Percentiles rank a stretch among this genome's conserved stretches.
phyloP scores from a whole-genome alignment of 2,113 vertebrate species.

The human region DNA sequence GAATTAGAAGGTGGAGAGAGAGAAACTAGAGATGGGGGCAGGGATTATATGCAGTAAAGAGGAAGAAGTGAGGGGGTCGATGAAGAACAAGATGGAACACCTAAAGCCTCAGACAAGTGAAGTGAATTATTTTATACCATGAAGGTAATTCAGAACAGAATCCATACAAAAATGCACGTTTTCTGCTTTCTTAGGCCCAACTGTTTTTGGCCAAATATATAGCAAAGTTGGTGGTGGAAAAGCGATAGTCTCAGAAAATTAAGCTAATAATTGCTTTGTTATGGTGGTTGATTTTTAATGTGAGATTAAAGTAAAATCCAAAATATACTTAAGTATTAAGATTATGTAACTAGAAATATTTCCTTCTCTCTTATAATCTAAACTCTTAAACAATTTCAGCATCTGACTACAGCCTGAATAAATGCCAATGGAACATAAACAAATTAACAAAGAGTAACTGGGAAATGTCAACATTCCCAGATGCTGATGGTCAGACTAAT shows the following conservation, averaged over 20 bases:
- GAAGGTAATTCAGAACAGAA: neutral
- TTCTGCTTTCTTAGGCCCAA: neutral
- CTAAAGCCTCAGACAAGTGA: no score
- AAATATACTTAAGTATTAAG: neutral
- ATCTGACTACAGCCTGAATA: neutral
- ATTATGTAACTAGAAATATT: neutral
- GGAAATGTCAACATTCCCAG: slow-evolving; percentile 41
- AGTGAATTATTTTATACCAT: neutral
- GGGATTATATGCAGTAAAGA: neutral
- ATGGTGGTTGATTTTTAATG: neutral
- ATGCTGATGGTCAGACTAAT: slow-evolving; percentile 32
- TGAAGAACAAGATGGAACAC: neutral
- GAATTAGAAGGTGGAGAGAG: neutral
- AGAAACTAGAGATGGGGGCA: neutral
- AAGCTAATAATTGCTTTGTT: neutral
- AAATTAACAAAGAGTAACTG: slow-evolving; percentile 36
- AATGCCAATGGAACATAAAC: slow-evolving; percentile 21
- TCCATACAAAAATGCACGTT: neutral
- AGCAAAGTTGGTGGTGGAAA: neutral
- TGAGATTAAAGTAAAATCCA: neutral
- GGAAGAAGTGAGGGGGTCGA: neutral
- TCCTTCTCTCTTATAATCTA: neutral
- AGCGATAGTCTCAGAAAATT: neutral
- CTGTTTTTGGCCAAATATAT: neutral
- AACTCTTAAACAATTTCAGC: neutral